These are phyloP conservation scores for Maniola jurtina DNA, from an alignment of 1,140 invertebrate species.

Conservation along the genomic window DNA sequence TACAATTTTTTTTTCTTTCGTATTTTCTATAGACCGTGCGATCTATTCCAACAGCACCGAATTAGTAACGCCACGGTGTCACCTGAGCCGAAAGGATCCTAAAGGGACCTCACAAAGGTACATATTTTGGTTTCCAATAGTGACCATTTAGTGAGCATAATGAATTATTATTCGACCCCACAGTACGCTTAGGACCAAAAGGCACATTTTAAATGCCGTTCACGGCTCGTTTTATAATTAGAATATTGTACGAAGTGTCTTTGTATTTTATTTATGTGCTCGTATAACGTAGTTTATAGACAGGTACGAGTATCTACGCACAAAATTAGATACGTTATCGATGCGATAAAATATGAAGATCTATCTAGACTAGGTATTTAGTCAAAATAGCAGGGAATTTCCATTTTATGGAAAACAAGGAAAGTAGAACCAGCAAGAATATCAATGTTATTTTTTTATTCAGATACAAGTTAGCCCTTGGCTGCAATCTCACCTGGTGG, in stretches of 20 bases:
- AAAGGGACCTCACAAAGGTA: slow-evolving; percentile 61
- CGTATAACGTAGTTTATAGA: background rate
- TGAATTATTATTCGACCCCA: slow-evolving; percentile 70
- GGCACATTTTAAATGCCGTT: background rate
- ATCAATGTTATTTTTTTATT: too few relatives aligned
- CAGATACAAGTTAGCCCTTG: too few relatives aligned
- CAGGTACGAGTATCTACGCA: background rate
- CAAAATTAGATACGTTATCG: background rate
- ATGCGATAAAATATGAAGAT: too few relatives aligned
- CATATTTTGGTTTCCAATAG: slow-evolving; percentile 65
- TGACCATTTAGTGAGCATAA: slow-evolving; percentile 61
- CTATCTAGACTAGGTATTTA: too few relatives aligned
- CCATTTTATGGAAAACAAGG: too few relatives aligned
- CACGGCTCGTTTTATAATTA: slow-evolving; percentile 3
- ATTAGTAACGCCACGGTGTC: slow-evolving; percentile 70
- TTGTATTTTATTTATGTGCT: background rate
- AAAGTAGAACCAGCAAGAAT: too few relatives aligned
- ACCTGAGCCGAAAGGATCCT: slow-evolving; percentile 59
- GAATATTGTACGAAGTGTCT: background rate
- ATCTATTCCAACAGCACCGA: slow-evolving; percentile 47
- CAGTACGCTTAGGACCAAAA: slow-evolving; percentile 37
- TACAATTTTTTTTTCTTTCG: slow-evolving; percentile 19
- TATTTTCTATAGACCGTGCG: slow-evolving; percentile 28
- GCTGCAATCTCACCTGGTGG: too few relatives aligned
- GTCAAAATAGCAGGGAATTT: too few relatives aligned